These are phyloP conservation scores for Dromiciops gliroides DNA, from an alignment of 2,113 vertebrate species.

Conservation along the genomic window DNA sequence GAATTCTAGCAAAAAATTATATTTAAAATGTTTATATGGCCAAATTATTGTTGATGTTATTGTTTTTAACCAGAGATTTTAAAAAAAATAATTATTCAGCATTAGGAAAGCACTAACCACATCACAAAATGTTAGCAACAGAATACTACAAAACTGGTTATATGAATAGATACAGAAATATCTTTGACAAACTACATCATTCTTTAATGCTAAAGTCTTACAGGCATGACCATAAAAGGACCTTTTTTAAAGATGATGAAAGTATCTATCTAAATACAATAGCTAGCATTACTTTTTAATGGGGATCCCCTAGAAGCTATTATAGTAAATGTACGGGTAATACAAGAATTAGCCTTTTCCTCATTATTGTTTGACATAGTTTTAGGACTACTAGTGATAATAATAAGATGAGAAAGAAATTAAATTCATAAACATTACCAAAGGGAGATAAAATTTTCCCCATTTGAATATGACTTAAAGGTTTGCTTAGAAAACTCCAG, in stretches of 20 bases:
- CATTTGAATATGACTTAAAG: not conserved
- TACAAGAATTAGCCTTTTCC: not conserved
- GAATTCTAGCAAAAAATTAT: not conserved
- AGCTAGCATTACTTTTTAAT: not conserved
- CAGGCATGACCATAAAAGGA: not conserved
- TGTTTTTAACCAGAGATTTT: not conserved
- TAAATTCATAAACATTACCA: not conserved
- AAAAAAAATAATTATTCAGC: not conserved
- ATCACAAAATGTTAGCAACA: not conserved
- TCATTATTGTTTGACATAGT: not conserved
- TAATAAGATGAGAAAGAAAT: not conserved
- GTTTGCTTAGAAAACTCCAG: not conserved
- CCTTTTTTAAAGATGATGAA: not conserved
- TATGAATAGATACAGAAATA: not conserved
- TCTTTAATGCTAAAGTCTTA: not conserved
- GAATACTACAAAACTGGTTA: not conserved
- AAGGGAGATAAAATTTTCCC: not conserved
- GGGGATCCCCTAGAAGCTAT: not conserved
- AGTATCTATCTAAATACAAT: not conserved
- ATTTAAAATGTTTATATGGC: not conserved
- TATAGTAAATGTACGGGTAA: not conserved
- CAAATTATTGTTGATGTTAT: not conserved
- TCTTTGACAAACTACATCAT: not conserved
- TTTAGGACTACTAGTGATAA: not conserved
- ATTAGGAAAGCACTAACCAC: not conserved